Base-by-base conservation (phyloP, 1,140 invertebrate genomes). In the Bilobella aurantiaca region DNA sequence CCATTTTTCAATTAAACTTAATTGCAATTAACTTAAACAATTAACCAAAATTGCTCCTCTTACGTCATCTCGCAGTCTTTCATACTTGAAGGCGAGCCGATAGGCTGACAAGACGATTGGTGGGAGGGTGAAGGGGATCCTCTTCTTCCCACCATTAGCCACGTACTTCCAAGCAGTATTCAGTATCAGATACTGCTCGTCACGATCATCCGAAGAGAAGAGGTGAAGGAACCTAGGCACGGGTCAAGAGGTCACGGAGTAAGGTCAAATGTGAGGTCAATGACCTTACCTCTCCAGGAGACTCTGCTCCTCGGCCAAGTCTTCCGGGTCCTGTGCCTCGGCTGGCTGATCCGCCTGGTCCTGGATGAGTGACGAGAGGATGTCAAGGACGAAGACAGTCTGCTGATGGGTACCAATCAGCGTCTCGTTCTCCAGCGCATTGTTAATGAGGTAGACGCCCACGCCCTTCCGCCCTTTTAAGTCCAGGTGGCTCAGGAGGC, bases 241-340 rank as follows among this genome's bases (percentile, higher is more conserved):
- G n/a, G n/a, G n/a, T n/a, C n/a, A n/a, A n/a, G n/a, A n/a, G n/a
- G n/a, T n/a, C n/a, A n/a, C n/a, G n/a, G n/a, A n/a, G n/a, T n/a
- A n/a, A n/a, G n/a, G n/a, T n/a, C 2, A 65, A 18, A 25, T 28
- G 23, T 37, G 30, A 63, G n/a, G 12, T 23, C 37, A 58, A 8
- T 46, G 30, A 46, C 25, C 62, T 63, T 72, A 83, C 82, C 86
- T 83, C 66, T 87, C 94, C 63, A 99, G 82, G 2, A 97, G 79
- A 28, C 89, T 88, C 76, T 99, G 96, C 74, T 99, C 96, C 77
- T 99, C 96, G 31, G 89, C 87, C 79, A 99, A 96, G 77, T 99
- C 96, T 79, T 99, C 96, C 0, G 87, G 83, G 79, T 96, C 93
- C 63, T 82, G 80, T 49, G 87, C 82, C 28, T 83, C 85, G 37